Evolutionary conservation across 2,888 invertebrate genomes (phyloP), one percentile per base, ranked within the genome.

Genomic region (Mythimna albipuncta): DNA sequence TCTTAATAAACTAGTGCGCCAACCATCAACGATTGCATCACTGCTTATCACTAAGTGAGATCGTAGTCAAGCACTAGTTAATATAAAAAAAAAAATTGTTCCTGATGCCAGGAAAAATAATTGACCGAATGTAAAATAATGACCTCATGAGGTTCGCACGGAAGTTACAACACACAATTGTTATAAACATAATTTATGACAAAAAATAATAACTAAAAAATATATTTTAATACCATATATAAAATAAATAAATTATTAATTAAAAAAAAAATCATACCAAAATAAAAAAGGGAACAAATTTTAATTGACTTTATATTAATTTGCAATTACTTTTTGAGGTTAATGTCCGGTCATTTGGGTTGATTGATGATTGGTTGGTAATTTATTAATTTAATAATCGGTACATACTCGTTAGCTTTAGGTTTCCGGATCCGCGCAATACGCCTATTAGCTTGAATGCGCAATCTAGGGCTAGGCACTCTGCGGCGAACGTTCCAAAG

Each of bases 251-350:
- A 41, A 10, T 7, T 7, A 41, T 41, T 9, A 1, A 10, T 10
- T 41, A 41, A 41, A 41, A 9, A 35, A 35, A 35, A 35, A 35
- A 38, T 7, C 38, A 38, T 38, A 9, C 38, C 38, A 38, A 9
- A 38, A 9, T 38, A 38, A 38, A 38, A 59, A 35, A 32, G 54
- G 35, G 21, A 77, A 63, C 55, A 72, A 65, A 80, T 77, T 72
- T 79, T 54, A 77, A 77, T 81, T 68, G 52, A 47, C 63, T 77
- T 63, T 41, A 57, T 61, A 72, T 69, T 69, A 66, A 71, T 69
- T 69, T 61, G 11, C 35, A 54, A 68, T 64, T 67, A 57, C 0
- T 35, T 57, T 75, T 77, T 41, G 35, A 71, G 77, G 64, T 71
- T 59, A 71, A 79, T 81, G 62, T 44, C 57, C 58, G 61, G 50